These are phyloP conservation scores for Baryphthengus martii DNA, from an alignment of 2,113 vertebrate genomes.

Conservation along the genomic window DNA sequence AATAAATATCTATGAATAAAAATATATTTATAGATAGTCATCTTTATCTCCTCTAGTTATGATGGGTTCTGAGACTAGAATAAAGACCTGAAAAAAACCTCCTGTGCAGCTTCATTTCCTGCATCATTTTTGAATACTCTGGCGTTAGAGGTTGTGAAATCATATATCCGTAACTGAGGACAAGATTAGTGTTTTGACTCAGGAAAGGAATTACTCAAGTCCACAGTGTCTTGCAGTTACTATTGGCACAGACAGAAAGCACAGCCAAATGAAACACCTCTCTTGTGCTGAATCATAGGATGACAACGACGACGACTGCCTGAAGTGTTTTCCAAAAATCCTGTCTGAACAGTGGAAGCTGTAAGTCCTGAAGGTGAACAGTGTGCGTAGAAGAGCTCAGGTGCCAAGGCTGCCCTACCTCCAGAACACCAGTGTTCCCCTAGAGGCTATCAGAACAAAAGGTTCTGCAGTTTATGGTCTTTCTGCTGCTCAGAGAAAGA, in stretches of 20 bases:
- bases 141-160: background rate
- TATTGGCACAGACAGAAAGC: background rate
- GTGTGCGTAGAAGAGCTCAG: rapidly evolving
- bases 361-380: background rate
- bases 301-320: background rate
- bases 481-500: background rate
- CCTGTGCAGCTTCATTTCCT: background rate
- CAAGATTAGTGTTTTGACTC: background rate
- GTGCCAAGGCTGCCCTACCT: background rate
- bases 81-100: background rate
- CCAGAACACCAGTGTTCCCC: background rate
- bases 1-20: background rate
- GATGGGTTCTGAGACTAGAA: background rate
- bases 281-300: background rate
- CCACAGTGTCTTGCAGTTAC: background rate
- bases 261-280: background rate
- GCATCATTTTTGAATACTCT: background rate
- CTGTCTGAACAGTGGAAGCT: background rate
- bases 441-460: background rate
- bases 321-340: background rate
- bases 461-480: background rate
- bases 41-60: background rate
- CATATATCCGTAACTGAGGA: background rate
- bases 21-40: background rate
- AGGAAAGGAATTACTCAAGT: background rate